phyloP scores from a whole-genome alignment of 2,113 vertebrate species.

The Salminus brasiliensis region DNA sequence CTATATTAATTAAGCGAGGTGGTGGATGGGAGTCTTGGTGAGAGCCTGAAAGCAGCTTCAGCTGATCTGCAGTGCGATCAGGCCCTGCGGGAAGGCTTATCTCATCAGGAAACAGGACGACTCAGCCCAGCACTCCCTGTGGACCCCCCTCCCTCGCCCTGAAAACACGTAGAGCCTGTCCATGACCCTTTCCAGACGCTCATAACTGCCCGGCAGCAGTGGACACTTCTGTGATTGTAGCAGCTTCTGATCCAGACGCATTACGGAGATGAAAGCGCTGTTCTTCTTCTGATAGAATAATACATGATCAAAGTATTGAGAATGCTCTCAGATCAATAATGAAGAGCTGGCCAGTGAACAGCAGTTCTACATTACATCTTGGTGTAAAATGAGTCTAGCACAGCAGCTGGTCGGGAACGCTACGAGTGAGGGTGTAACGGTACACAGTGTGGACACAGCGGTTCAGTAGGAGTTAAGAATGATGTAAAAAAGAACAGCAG shows the following conservation, averaged over 20 bases:
- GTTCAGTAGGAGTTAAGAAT: no score
- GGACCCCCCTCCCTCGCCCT: not conserved
- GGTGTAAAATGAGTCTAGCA: not conserved
- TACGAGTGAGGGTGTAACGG: no score
- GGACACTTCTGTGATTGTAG: not conserved
- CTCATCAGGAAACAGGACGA: conserved; percentile 10
- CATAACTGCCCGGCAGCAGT: not conserved
- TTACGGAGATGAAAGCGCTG: not conserved
- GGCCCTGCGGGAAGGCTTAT: conserved; percentile 25
- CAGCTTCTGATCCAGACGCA: not conserved
- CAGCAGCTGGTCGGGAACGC: not conserved
- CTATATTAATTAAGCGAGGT: not conserved
- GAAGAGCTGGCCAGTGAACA: not conserved
- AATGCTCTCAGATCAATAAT: not conserved
- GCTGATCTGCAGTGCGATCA: conserved; percentile 11
- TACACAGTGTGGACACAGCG: no score
- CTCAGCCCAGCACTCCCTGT: not conserved
- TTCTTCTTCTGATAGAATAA: not conserved
- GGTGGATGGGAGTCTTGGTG: not conserved
- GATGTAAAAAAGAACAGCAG: no score
- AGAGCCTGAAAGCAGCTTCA: conserved; percentile 25
- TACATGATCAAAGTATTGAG: not conserved
- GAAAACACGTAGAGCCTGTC: not conserved
- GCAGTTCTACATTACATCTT: not conserved
- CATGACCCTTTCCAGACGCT: not conserved